Conservation (phyloP, 2,888 invertebrate genomes). For the Drosophila greeni region DNA sequence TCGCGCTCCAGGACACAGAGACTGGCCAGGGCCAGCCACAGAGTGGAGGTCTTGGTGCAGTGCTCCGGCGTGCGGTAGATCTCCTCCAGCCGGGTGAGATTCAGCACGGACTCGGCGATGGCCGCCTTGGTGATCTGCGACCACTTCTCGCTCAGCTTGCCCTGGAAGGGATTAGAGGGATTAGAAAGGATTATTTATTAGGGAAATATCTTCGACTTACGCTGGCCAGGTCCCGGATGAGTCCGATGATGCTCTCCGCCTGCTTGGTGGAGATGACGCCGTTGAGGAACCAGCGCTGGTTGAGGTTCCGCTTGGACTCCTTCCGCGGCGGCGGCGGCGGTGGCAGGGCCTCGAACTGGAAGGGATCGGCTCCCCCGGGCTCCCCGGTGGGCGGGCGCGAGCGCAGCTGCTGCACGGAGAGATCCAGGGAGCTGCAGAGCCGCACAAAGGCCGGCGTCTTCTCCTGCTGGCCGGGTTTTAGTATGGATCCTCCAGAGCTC, state of each 20-base stretch:
- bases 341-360: slow-evolving; percentile 60
- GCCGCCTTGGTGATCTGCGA: slow-evolving; percentile 91
- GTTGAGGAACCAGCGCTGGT: slow-evolving; percentile 89
- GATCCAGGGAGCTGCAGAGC: slow-evolving; percentile 77
- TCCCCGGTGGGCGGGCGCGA: slow-evolving; percentile 52
- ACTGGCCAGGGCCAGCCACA: slow-evolving; percentile 96
- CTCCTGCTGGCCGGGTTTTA: slow-evolving; percentile 78
- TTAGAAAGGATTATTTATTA: slow-evolving; percentile 27
- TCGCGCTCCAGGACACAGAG: slow-evolving; percentile 95
- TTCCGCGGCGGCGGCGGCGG: slow-evolving; percentile 65
- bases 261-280: slow-evolving; percentile 91
- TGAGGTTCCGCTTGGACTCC: slow-evolving; percentile 76
- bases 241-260: slow-evolving; percentile 90
- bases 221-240: slow-evolving; percentile 94
- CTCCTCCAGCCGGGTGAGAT: slow-evolving; percentile 89
- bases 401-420: slow-evolving; percentile 76
- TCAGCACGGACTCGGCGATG: slow-evolving; percentile 91
- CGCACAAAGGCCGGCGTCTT: slow-evolving; percentile 80
- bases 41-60: slow-evolving; percentile 89
- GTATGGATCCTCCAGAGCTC: background rate
- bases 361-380: slow-evolving; percentile 45
- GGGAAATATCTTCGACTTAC: slow-evolving; percentile 80
- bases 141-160: slow-evolving; percentile 91
- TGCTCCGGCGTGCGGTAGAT: slow-evolving; percentile 85
- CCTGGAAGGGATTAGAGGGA: slow-evolving; percentile 82